These are phyloP conservation scores for Pseudanteris insignis DNA, from an alignment of 2,888 invertebrate species.

Conservation along the genomic window DNA sequence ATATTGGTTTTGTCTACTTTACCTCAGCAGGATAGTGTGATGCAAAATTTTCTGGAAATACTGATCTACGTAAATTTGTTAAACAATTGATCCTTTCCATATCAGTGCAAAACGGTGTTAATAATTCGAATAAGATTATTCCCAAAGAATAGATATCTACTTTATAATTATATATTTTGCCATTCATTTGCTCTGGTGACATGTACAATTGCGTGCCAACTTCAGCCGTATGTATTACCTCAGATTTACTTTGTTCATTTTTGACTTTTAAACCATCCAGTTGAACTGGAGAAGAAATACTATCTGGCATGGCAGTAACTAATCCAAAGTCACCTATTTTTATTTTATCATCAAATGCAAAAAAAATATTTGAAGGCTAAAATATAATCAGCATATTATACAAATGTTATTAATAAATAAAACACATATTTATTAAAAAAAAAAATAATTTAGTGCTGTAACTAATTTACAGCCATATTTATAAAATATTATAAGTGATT, in stretches of 20 bases:
- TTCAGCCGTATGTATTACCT: conserved; percentile 68
- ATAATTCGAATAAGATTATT: conserved; percentile 90
- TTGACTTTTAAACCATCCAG: conserved; percentile 52
- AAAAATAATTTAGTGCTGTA: no score
- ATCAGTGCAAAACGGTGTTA: conserved; percentile 89
- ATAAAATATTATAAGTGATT: no score
- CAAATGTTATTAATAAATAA: no score
- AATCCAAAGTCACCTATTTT: conserved; percentile 99
- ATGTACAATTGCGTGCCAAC: conserved; percentile 95
- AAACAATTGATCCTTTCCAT: conserved; percentile 84
- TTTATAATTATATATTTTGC: conserved; percentile 83
- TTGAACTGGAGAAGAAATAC: conserved; percentile 61
- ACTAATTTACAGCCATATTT: no score
- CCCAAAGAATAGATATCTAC: conserved; percentile 96
- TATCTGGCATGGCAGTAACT: conserved; percentile 86
- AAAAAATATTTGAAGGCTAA: conserved; percentile 90
- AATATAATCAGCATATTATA: no score
- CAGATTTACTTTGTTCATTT: conserved; percentile 59
- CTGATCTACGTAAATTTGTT: conserved; percentile 72
- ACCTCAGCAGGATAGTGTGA: conserved; percentile 77
- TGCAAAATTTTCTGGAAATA: conserved; percentile 77
- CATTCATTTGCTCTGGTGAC: conserved; percentile 92
- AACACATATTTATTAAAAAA: no score
- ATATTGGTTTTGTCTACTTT: no score
- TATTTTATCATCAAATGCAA: conserved; percentile 86